Evolutionary conservation across 2,113 vertebrate genomes (phyloP), one percentile per base, ranked within the genome.

Genomic region (Carassius carassius): DNA sequence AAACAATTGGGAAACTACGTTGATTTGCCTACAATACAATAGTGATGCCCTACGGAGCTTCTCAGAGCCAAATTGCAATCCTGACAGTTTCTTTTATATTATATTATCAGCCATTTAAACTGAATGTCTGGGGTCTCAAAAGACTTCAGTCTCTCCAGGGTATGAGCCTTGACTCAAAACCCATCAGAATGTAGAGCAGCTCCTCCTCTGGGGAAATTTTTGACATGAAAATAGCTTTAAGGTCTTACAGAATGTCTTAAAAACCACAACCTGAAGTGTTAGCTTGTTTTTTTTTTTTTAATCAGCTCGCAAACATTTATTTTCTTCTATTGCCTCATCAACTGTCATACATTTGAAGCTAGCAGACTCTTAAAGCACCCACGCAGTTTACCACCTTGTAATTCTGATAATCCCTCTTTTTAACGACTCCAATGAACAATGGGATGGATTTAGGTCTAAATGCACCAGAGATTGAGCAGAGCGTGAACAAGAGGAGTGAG

Each of bases 31-130:
- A 56, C 51, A 56, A 72, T 63, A 84, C 76, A 79, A 78, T 41
- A 81, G 62, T 2, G 12, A 25, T 84, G 25, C 78, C 81, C 75
- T 16, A 72, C 41, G 60, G 76, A 72, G 80, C 60, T 37, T n/a
- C 65, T 60, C n/a, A 44, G 23, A 47, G 65, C 67, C 32, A 69
- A 47, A 47, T 47, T 47, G 47, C 49, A 75, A 78, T 81, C 32
- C 63, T 29, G 78, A 72, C 54, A 51, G 14, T 65, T 72, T 73
- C 49, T 84, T 83, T 85, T 62, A 81, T 87, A 87, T 74, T 63
- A 75, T 76, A 87, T 86, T 82, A 84, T 87, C 82, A 67, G 47
- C 63, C 49, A 41, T 89, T 85, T 82, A 79, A 83, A 85, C 72
- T 23, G 83, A 70, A 87, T 86, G 79, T 84, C 56, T 86, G 51